phyloP scores from a whole-genome alignment of 2,797 vertebrate genomes.

The Balearica regulorum region DNA sequence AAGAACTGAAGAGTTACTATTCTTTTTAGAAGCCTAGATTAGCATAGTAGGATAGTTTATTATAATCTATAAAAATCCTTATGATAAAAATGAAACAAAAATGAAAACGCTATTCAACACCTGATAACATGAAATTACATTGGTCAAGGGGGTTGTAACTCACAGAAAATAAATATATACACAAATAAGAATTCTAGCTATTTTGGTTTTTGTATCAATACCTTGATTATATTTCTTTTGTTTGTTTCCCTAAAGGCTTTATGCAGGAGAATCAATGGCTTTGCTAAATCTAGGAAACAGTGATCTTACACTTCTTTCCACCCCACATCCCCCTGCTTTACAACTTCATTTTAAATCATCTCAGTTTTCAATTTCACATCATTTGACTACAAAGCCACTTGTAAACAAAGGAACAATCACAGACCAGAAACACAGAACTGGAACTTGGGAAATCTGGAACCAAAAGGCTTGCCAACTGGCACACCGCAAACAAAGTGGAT shows the following conservation, averaged over 20 bases:
- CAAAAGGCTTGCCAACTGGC: constrained; percentile 3
- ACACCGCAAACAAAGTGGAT: not conserved
- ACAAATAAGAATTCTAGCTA: not conserved
- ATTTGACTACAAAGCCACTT: not conserved
- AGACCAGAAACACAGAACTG: not conserved
- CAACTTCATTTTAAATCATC: not conserved
- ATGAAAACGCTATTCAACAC: not conserved
- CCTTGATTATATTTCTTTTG: not conserved
- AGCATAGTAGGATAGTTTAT: not conserved
- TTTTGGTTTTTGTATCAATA: not conserved
- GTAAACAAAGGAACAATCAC: not conserved
- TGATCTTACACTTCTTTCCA: not conserved
- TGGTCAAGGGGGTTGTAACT: not conserved
- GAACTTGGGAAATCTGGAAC: not conserved
- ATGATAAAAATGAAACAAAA: constrained; percentile 17
- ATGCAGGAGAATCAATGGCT: not conserved
- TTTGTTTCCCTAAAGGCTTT: not conserved
- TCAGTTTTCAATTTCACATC: not conserved
- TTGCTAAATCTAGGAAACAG: not conserved
- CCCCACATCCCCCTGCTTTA: not conserved
- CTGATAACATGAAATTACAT: not conserved
- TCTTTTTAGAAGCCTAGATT: constrained; percentile 4
- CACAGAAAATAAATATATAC: not conserved
- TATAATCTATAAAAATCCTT: constrained; percentile 24
- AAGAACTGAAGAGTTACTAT: constrained; percentile 23